Base-by-base conservation (phyloP, 2,888 invertebrate species). In the Villa cingulata region DNA sequence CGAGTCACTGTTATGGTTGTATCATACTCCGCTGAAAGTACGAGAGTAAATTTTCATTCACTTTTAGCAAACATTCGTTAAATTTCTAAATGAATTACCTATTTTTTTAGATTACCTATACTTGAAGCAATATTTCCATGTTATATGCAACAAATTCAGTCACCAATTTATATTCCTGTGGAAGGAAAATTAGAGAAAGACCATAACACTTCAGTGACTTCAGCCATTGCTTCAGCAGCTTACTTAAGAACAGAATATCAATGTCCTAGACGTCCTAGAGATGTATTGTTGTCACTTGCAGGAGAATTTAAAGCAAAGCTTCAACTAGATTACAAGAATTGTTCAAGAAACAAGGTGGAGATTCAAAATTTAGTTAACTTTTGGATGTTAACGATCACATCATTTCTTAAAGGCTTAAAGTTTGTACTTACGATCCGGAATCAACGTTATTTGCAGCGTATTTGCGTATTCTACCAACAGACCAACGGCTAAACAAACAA, bases 1-100 rank as follows among this genome's bases (percentile, higher is more conserved):
- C 66, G 91, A 92, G 95, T 97, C 45, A 90, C 89, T 14, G 88
- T 98, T 9, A 97, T 98, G 81, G 97, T 98, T 1, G 91, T 97
- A 6, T 95, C 96, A 0, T 98, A 97, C 68, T 87, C 97, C 0
- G 91, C 97, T 7, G 97, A 98, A 66, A 94, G 96, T 48, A 82
- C 86, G 53, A 71, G 89, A 52, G 89, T 89, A n/a, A n/a, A n/a
- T n/a, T n/a, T n/a, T n/a, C n/a, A n/a, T n/a, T n/a, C n/a, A n/a
- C n/a, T n/a, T n/a, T 1, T 89, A 89, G 64, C 90, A 91, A 66
- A 90, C n/a, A n/a, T n/a, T n/a, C n/a, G n/a, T n/a, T n/a, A n/a
- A n/a, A n/a, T n/a, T n/a, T n/a, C n/a, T n/a, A n/a, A n/a, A n/a
- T n/a, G n/a, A n/a, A n/a, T n/a, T n/a, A n/a, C n/a, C n/a, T n/a